Conservation (phyloP, 2,888 invertebrate species). For the Stramonita haemastoma region DNA sequence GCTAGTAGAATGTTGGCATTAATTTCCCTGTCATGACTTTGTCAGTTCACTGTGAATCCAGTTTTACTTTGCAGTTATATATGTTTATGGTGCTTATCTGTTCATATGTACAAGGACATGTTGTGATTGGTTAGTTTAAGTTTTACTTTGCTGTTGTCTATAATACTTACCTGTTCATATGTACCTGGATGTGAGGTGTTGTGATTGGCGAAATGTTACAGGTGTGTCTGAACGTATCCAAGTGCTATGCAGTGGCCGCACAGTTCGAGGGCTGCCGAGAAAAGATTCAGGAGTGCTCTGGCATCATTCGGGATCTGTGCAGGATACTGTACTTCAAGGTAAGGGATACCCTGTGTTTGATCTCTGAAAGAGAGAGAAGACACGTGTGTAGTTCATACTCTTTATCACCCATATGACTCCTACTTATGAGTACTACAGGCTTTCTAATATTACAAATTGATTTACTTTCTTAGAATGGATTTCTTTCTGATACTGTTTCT, state of each 20-base stretch:
- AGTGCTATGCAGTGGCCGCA: conserved; percentile 96
- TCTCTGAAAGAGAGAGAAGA: not conserved
- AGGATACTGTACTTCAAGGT: conserved; percentile 91
- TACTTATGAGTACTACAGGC: too few species aligned
- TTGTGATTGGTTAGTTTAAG: not conserved
- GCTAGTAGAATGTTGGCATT: too few species aligned
- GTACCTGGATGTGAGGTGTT: not conserved
- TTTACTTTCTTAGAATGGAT: too few species aligned
- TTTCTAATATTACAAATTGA: too few species aligned
- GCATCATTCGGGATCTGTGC: conserved; percentile 90
- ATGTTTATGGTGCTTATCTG: too few species aligned
- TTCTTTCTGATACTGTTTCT: too few species aligned
- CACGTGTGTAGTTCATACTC: not conserved
- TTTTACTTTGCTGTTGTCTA: too few species aligned
- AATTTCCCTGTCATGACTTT: too few species aligned
- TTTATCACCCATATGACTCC: not conserved
- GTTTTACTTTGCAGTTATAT: too few species aligned
- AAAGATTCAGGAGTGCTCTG: conserved; percentile 89
- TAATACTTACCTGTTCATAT: too few species aligned
- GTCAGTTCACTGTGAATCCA: too few species aligned
- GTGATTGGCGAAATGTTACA: conserved; percentile 44
- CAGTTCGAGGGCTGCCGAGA: conserved; percentile 93
- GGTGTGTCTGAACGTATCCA: conserved; percentile 93
- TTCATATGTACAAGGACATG: not conserved
- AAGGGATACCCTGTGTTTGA: not conserved